Base-by-base conservation (phyloP, 2,113 vertebrate genomes). In the Sylvia atricapilla region DNA sequence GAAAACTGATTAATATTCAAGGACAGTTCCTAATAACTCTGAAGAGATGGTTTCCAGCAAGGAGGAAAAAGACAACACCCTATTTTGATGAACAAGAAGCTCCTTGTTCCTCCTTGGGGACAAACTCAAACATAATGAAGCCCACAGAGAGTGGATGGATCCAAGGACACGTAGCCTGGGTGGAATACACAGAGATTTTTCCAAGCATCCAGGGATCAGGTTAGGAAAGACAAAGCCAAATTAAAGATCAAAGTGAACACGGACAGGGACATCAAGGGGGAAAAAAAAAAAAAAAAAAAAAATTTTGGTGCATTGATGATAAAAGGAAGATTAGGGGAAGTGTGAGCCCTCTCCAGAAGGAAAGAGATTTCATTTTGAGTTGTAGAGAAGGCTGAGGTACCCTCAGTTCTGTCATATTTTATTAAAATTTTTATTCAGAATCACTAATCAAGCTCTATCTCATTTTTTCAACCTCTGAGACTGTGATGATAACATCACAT, bases 261-360 rank as follows among this genome's bases (percentile, higher is more conserved):
- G 13, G 11, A 31, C 18, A 55, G 41, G 27, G 9, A 28, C 24
- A 37, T 15, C 7, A 55, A 7, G 9, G 15, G 31, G 6, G 49
- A 49, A 19, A 28, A 19, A 0, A 15, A 58, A 27, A 6, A 55
- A 43, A 19, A 28, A 19, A 0, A 15, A 58, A 66, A 39, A 2
- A 0, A 10, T 39, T 39, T 24, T 3, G 0, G 9, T 33, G 9
- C 4, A 8, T 2, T 25, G 5, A 8, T 58, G 11, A 46, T 44
- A n/a, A 72, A 66, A 58, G 35, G 19, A 72, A 50, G 41, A 39
- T 5, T 16, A 24, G 22, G 28, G 11, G 44, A 64, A 58, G 22
- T 39, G 6, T n/a, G 16, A 1, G 11, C 3, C 4, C 3, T 37
- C 43, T 43, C 8, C 31, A 24, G 35, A 33, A 37, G 13, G 31